Evolutionary conservation across 2,113 vertebrate species (phyloP).

Genomic region (Pseudorasbora parva): DNA sequence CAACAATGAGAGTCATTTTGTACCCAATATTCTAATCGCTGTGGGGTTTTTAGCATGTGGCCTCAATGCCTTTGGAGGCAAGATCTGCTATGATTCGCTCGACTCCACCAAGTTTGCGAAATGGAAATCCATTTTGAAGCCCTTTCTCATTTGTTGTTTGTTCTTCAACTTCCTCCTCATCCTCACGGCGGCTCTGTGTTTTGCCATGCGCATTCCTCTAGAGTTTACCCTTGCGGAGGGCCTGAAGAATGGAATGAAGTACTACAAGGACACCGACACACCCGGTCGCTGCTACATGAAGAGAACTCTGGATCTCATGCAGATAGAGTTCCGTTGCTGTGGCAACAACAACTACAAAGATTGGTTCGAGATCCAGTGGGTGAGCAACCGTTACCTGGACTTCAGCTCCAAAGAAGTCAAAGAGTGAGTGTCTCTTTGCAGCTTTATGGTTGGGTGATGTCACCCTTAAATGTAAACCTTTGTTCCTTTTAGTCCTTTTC

Average conservation of each 20-base stretch:
- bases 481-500: neutral
- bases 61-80: slow-evolving; percentile 90
- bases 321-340: slow-evolving; percentile 97
- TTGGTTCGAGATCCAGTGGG: slow-evolving; percentile 99
- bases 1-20: slow-evolving; percentile 94
- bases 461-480: neutral
- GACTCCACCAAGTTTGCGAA: slow-evolving; percentile 87
- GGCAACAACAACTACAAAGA: slow-evolving; percentile 94
- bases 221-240: slow-evolving; percentile 88
- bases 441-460: neutral
- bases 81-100: slow-evolving; percentile 95
- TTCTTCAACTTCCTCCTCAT: slow-evolving; percentile 82
- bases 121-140: slow-evolving; percentile 90
- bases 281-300: slow-evolving; percentile 98
- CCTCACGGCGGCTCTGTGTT: slow-evolving; percentile 83
- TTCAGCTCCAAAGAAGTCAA: slow-evolving; percentile 95
- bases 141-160: slow-evolving; percentile 83
- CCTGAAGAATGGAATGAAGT: slow-evolving; percentile 90
- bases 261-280: slow-evolving; percentile 95
- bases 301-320: slow-evolving; percentile 94
- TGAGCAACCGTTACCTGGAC: slow-evolving; percentile 98
- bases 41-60: slow-evolving; percentile 85
- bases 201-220: slow-evolving; percentile 86
- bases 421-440: slow-evolving; percentile 86
- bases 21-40: slow-evolving; percentile 92